These are phyloP conservation scores for Odocoileus hemionus DNA, from an alignment of 2,113 vertebrate species.

Conservation along the genomic window DNA sequence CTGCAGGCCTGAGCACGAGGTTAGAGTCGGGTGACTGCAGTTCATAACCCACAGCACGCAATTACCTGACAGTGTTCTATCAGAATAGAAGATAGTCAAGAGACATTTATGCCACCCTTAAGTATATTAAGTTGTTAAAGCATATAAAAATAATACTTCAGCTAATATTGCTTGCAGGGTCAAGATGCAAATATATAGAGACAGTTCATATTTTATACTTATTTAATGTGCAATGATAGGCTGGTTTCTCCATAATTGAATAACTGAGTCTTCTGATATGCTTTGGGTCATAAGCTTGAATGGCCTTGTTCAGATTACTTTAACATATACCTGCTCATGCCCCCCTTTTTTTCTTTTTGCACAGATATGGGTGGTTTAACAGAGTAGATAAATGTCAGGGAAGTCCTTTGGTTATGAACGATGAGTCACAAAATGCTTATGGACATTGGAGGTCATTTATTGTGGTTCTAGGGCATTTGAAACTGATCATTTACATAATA, in stretches of 20 bases:
- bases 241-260: neutral
- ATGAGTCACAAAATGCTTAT: constrained; percentile 20
- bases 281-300: constrained; percentile 26
- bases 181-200: neutral
- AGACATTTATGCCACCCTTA: neutral
- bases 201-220: constrained; percentile 48
- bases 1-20: neutral
- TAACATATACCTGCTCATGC: neutral
- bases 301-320: neutral
- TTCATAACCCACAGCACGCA: neutral
- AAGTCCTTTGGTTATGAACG: neutral
- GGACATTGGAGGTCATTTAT: constrained; percentile 35
- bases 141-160: constrained; percentile 40
- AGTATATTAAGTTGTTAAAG: constrained; percentile 12
- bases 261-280: neutral
- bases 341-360: neutral
- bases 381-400: constrained; percentile 52
- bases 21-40: neutral
- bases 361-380: constrained; percentile 7
- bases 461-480: constrained; percentile 25
- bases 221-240: constrained; percentile 37
- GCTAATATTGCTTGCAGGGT: neutral
- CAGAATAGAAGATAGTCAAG: neutral
- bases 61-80: neutral
- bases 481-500: constrained; percentile 49